These are phyloP conservation scores for Alces alces DNA, from an alignment of 2,113 vertebrate species.

Conservation along the genomic window DNA sequence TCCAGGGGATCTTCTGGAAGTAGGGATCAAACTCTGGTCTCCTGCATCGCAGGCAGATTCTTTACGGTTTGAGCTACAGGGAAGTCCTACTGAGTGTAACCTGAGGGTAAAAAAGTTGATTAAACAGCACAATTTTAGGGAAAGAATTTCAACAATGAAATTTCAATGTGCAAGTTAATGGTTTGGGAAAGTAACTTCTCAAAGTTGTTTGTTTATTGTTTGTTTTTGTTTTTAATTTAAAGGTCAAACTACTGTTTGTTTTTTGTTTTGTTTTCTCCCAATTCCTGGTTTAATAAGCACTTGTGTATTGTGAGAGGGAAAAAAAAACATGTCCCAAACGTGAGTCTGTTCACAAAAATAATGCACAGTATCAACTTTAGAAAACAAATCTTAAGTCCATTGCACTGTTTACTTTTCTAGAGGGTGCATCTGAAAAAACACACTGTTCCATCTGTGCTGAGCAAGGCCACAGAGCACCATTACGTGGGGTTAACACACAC, in stretches of 20 bases:
- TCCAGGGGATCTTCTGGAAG: background rate
- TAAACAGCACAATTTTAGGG: background rate
- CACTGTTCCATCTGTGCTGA: background rate
- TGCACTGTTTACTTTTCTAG: background rate
- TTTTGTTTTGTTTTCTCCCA: conserved; percentile 41
- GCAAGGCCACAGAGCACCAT: rapidly evolving
- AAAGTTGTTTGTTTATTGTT: background rate
- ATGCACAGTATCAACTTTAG: conserved; percentile 66
- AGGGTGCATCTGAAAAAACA: background rate
- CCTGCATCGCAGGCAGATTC: background rate
- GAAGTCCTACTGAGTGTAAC: background rate
- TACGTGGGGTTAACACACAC: rapidly evolving
- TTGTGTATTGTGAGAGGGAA: conserved; percentile 65
- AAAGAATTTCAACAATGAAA: background rate
- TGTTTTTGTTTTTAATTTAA: background rate
- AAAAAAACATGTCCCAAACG: conserved; percentile 57
- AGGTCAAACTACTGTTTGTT: background rate
- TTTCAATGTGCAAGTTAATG: background rate
- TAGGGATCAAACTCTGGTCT: background rate
- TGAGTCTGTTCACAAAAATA: conserved; percentile 70
- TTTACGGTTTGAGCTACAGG: background rate
- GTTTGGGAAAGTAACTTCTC: background rate
- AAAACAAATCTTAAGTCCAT: background rate
- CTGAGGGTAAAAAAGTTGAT: background rate
- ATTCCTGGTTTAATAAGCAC: conserved; percentile 73